phyloP scores from a whole-genome alignment of 2,113 vertebrate species.

The Rhea americana region DNA sequence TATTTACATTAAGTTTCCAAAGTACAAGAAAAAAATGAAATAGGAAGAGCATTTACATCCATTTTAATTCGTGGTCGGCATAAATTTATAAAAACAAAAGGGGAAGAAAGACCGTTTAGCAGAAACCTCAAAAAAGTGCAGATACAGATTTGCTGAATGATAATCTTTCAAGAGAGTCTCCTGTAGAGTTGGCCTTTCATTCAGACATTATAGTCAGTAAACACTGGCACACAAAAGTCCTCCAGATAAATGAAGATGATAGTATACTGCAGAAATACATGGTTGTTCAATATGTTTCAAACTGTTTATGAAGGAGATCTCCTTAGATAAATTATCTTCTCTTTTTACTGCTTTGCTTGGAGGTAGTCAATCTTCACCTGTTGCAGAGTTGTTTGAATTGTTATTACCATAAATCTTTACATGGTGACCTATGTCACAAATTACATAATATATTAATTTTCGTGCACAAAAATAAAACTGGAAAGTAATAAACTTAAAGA shows the following conservation, averaged over 20 bases:
- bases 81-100: conserved; percentile 63
- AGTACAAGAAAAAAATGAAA: conserved; percentile 51
- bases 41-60: conserved; percentile 68
- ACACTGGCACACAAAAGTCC: conserved; percentile 51
- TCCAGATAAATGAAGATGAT: conserved; percentile 41
- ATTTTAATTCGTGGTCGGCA: conserved; percentile 73
- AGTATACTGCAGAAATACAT: conserved; percentile 51
- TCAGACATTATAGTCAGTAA: conserved; percentile 8
- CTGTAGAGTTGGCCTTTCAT: conserved; percentile 50
- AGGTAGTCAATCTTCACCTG: conserved; percentile 79
- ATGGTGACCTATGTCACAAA: conserved; percentile 70
- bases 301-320: conserved; percentile 45
- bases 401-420: conserved; percentile 71
- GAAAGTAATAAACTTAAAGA: conserved; percentile 68
- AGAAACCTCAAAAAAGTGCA: conserved; percentile 72
- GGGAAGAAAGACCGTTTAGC: conserved; percentile 62
- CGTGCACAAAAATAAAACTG: conserved; percentile 76
- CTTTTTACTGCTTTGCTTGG: conserved; percentile 69
- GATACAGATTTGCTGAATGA: conserved; percentile 63
- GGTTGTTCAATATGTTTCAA: conserved; percentile 35
- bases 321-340: conserved; percentile 45
- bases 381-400: conserved; percentile 57
- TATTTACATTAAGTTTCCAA: conserved; percentile 64
- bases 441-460: conserved; percentile 78
- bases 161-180: conserved; percentile 59